Percentiles rank a stretch among this genome's conserved stretches.
Conservation (phyloP, 2,888 invertebrate genomes). For the Parelbella ahira region DNA sequence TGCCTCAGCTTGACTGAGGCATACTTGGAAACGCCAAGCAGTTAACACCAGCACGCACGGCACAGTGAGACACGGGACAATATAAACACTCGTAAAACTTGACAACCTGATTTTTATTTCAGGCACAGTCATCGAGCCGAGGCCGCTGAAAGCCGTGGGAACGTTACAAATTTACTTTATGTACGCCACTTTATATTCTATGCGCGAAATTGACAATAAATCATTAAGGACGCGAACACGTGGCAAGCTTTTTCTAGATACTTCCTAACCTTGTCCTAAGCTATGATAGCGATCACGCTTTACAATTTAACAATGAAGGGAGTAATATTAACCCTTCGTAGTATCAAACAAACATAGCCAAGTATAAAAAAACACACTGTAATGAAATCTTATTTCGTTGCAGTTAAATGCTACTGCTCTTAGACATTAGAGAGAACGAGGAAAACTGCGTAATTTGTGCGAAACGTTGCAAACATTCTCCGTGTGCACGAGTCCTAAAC, state of each 20-base stretch:
- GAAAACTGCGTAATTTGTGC: too few relatives aligned
- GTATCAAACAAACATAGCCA: too few relatives aligned
- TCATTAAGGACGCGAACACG: not conserved
- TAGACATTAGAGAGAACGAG: too few relatives aligned
- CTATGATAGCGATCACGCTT: too few relatives aligned
- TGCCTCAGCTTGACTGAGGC: not conserved
- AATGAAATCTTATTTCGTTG: too few relatives aligned
- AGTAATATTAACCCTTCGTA: too few relatives aligned
- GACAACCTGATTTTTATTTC: constrained; percentile 21
- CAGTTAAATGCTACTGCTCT: too few relatives aligned
- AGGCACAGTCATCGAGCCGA: constrained; percentile 1
- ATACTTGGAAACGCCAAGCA: not conserved
- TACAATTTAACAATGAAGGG: too few relatives aligned
- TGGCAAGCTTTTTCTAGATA: too few relatives aligned
- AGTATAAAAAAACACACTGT: too few relatives aligned
- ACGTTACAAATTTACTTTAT: not conserved
- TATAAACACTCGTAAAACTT: constrained; percentile 16
- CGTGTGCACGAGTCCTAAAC: constrained; percentile 18
- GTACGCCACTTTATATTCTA: constrained; percentile 18
- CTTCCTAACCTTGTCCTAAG: too few relatives aligned
- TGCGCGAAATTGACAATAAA: constrained; percentile 1
- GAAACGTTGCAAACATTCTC: constrained; percentile 2
- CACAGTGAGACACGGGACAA: constrained; percentile 6
- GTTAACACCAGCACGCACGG: constrained; percentile 7
- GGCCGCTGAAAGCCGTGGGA: constrained; percentile 16